Evolutionary conservation across 2,888 invertebrate species (phyloP).

Genomic region (Euzetes globulus): DNA sequence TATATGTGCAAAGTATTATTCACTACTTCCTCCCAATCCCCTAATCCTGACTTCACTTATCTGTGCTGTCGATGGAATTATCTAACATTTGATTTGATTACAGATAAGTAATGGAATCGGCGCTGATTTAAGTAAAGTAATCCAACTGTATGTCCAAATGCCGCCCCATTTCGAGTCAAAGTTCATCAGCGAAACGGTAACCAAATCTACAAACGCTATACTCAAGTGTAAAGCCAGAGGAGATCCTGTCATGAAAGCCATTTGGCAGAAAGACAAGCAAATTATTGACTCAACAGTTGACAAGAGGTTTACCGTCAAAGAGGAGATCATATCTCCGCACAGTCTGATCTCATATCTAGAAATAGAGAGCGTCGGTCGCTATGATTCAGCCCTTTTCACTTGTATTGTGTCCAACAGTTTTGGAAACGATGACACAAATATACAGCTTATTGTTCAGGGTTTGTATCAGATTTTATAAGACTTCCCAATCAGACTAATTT

Average conservation of each 20-base stretch:
- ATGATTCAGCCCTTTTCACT: constrained; percentile 53
- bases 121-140: constrained; percentile 39
- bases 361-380: constrained; percentile 27
- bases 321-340: constrained; percentile 16
- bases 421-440: constrained; percentile 51
- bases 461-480: background rate
- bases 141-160: constrained; percentile 32
- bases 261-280: constrained; percentile 38
- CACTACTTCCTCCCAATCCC: background rate
- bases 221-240: constrained; percentile 34
- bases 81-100: background rate
- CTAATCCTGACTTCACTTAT: background rate
- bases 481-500: background rate
- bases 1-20: constrained; percentile 43
- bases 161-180: constrained; percentile 36
- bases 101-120: constrained; percentile 40
- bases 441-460: constrained; percentile 39
- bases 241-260: constrained; percentile 35
- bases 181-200: constrained; percentile 31
- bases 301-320: constrained; percentile 25
- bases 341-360: constrained; percentile 34
- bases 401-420: constrained; percentile 70
- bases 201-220: constrained; percentile 14
- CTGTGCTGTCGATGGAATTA: background rate
- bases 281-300: constrained; percentile 28